Percentiles rank a stretch among this genome's conserved stretches.
Conservation (phyloP, 2,797 vertebrate species). For the Scomberomorus guttatus region DNA sequence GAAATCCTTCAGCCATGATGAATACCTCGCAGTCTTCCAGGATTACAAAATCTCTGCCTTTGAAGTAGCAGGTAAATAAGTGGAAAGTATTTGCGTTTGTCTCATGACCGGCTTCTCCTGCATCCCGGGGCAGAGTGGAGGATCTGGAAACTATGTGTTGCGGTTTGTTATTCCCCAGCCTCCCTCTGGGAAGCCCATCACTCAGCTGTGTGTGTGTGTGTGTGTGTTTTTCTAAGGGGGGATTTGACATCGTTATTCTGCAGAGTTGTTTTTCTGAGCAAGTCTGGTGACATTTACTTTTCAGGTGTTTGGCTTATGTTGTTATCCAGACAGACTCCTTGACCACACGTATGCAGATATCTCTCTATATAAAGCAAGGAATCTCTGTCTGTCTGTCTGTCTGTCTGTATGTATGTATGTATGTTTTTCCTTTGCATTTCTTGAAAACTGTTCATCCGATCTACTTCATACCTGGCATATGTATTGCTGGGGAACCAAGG, state of each 20-base stretch:
- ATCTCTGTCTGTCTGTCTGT: no score
- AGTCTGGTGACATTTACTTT: slow-evolving; percentile 16
- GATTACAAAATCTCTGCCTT: slow-evolving; percentile 64
- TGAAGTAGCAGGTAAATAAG: slow-evolving; percentile 83
- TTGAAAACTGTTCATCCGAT: no score
- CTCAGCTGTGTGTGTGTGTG: not conserved
- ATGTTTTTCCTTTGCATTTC: no score
- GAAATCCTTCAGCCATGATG: slow-evolving; percentile 51
- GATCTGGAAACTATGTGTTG: slow-evolving; percentile 81
- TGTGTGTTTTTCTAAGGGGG: slow-evolving; percentile 9
- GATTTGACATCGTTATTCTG: not conserved
- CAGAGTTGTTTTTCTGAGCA: slow-evolving; percentile 23
- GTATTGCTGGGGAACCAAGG: no score
- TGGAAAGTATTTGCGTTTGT: slow-evolving; percentile 82
- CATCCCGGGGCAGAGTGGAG: slow-evolving; percentile 46
- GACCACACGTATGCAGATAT: no score
- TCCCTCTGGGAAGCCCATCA: slow-evolving; percentile 59
- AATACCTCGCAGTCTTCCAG: slow-evolving; percentile 59
- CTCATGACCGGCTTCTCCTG: slow-evolving; percentile 59
- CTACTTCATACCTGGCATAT: no score
- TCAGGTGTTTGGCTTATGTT: slow-evolving; percentile 33
- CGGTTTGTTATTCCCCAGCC: slow-evolving; percentile 69
- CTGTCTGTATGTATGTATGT: no score
- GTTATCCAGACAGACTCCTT: not conserved
- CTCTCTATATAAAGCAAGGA: no score